Evolutionary conservation across 30 jellyfish, hydroid and myxozoan species (phyloP).

Genomic region (Chrysaora quinquecirrha): DNA sequence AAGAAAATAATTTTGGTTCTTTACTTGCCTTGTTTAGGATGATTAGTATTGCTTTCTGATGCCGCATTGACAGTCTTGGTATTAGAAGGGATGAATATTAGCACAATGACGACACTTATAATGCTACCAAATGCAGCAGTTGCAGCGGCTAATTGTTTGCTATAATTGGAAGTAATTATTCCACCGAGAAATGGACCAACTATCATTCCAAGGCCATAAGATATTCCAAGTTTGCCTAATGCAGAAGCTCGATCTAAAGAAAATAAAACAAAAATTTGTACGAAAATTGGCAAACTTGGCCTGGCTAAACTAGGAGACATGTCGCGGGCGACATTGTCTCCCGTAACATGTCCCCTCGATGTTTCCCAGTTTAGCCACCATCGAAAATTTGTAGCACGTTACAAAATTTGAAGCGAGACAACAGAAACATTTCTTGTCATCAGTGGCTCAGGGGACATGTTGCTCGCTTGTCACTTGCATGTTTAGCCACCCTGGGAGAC

Average conservation of each 20-base stretch:
- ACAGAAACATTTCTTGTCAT: no score
- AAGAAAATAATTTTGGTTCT: neutral
- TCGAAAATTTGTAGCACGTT: no score
- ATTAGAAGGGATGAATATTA: slow-evolving; percentile 72
- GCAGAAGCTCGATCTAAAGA: slow-evolving; percentile 88
- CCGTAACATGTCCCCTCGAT: no score
- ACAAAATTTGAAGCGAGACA: no score
- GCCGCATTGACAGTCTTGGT: slow-evolving; percentile 41
- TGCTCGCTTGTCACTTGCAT: no score
- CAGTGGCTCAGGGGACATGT: no score
- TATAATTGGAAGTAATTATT: slow-evolving; percentile 68
- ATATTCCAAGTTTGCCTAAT: slow-evolving; percentile 92
- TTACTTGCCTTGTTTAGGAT: neutral
- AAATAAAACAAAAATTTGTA: no score
- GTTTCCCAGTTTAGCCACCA: no score
- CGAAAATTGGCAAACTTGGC: no score
- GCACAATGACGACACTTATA: slow-evolving; percentile 67
- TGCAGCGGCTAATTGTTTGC: slow-evolving; percentile 88
- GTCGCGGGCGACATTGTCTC: no score
- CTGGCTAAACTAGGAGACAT: no score
- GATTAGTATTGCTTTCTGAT: neutral
- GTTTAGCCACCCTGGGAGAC: no score
- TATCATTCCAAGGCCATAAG: slow-evolving; percentile 98
- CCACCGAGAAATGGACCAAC: slow-evolving; percentile 99
- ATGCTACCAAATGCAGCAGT: slow-evolving; percentile 88